Evolutionary conservation across 2,113 vertebrate species (phyloP), one percentile per base, ranked within the genome.

Genomic region (Siniperca knerii): DNA sequence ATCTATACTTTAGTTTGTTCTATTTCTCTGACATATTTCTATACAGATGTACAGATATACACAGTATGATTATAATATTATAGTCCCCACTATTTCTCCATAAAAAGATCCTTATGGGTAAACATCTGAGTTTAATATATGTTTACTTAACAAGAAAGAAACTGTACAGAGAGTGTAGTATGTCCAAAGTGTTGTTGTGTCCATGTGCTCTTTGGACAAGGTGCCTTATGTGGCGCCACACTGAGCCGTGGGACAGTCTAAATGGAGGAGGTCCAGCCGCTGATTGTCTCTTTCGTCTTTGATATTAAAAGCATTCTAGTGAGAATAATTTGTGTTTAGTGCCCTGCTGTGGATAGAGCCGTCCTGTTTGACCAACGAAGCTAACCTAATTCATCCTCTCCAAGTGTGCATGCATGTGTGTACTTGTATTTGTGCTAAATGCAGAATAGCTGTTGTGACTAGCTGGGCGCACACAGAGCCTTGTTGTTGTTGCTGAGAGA

Each of bases 251-350:
- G 88, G 85, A 84, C 81, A 1, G 67, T 75, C 66, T 74, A 68
- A 87, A 68, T 70, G 85, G 75, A 75, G 23, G 62, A 61, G 57
- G 72, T 87, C 85, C 87, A 46, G 85, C 68, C 66, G 5, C 57
- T 72, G 82, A 91, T 88, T 91, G 77, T 88, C 77, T 73, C 58
- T 11, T 6, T 79, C 64, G 82, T 84, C 85, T 90, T 84, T 87
- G 68, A 89, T 86, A 87, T 87, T 77, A 84, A 88, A 90, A 64
- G 80, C 90, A 64, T 86, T 92, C 82, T 90, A 72, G 87, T 90
- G 92, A 82, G 86, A 83, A 85, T 90, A 90, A 90, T 93, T 87
- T 93, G 91, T 91, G 91, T 92, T 93, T 92, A 90, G 91, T 89
- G 81, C 44, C 91, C 91, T 73, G 93, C 91, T 92, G 92, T 1